Percentiles rank a stretch among this genome's conserved stretches.
Evolutionary conservation across 2,113 vertebrate genomes (phyloP).

Genomic region (Sapajus apella): DNA sequence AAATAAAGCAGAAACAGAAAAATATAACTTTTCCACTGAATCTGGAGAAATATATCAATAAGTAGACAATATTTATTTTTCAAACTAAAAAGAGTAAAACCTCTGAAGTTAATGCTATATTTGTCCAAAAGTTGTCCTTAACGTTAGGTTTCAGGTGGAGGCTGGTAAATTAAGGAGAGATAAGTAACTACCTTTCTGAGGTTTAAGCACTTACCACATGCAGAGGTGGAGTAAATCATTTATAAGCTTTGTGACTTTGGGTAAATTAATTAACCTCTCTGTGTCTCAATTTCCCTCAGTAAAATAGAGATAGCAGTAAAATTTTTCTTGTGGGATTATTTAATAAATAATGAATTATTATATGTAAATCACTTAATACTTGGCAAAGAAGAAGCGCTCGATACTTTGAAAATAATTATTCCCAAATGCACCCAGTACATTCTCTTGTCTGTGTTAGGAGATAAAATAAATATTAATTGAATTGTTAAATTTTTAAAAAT

Average conservation of each 20-base stretch:
- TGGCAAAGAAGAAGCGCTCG: background rate
- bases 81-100: background rate
- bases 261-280: background rate
- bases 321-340: background rate
- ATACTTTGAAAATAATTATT: background rate
- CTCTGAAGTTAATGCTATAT: background rate
- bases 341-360: background rate
- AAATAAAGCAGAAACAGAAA: background rate
- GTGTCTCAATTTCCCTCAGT: background rate
- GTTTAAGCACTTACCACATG: constrained; percentile 56
- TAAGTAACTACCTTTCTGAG: constrained; percentile 65
- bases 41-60: background rate
- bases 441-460: background rate
- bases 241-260: background rate
- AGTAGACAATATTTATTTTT: background rate
- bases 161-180: constrained; percentile 40
- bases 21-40: background rate
- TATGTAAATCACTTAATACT: background rate
- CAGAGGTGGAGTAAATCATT: background rate
- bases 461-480: constrained; percentile 27
- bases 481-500: background rate
- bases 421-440: background rate
- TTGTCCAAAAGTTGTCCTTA: background rate
- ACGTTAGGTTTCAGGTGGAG: constrained; percentile 49
- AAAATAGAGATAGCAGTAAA: background rate